Conservation (phyloP, 2,797 vertebrate genomes). For the Taeniopygia guttata region DNA sequence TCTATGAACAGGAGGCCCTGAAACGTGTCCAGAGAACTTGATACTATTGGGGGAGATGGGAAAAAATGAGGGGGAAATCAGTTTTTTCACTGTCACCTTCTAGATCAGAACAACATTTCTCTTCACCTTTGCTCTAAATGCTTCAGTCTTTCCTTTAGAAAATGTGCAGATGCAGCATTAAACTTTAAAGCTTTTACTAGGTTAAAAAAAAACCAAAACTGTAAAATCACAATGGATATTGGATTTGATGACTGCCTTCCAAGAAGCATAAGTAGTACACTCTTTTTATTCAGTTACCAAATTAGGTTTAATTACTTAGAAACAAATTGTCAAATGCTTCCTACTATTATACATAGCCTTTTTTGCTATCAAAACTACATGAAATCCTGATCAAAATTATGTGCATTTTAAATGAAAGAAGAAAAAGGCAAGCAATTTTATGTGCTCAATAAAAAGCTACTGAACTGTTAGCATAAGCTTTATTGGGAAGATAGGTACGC, state of each 20-base stretch:
- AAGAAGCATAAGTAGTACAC: background rate
- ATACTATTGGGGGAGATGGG: background rate
- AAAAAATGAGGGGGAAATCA: background rate
- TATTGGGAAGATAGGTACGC: background rate
- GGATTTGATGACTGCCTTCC: background rate
- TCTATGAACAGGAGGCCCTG: background rate
- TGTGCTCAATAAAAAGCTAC: background rate
- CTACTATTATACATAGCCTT: background rate
- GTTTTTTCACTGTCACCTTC: background rate
- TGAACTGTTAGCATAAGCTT: background rate
- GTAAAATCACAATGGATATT: background rate
- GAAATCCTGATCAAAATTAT: background rate
- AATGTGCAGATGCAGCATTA: background rate
- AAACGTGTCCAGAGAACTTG: background rate
- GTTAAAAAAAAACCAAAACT: background rate
- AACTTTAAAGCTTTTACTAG: background rate
- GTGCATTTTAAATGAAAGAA: background rate
- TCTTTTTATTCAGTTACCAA: background rate
- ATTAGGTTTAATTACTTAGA: background rate
- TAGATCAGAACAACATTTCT: background rate
- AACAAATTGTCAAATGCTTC: background rate
- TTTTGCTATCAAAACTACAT: background rate
- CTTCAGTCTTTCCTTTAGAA: background rate
- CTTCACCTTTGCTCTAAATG: background rate
- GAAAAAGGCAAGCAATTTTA: background rate